Evolutionary conservation across 2,113 vertebrate species (phyloP), one percentile per base, ranked within the genome.

Genomic region (Acanthisitta chloris): DNA sequence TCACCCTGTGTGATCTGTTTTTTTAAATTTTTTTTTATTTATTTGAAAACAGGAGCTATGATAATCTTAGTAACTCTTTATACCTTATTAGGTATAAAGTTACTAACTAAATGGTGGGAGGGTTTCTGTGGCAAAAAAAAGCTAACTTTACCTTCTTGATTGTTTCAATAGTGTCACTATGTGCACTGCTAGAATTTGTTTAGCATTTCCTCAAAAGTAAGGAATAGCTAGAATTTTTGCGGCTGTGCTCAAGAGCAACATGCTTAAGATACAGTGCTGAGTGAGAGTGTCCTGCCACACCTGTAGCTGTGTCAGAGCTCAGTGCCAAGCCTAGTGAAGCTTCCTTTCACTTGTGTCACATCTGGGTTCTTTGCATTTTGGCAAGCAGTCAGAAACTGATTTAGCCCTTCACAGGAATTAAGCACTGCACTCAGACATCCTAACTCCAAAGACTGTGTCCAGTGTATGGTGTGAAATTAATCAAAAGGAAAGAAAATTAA

Each of bases 401-500:
- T 96, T 92, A 96, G 94, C 82, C 69, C 89, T 77, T 95, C 95
- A 88, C 72, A 82, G 88, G 94, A 95, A 92, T 69, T 90, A 82
- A 94, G 59, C 42, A 36, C 81, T 95, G 76, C 62, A 5, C 96
- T 94, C 83, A 92, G 84, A 91, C 74, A 31, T 90, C 2, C 12
- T 96, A 95, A 96, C 92, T 96, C 81, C 36, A 8, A 42, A 92
- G 93, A 88, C 94, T 92, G 81, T 97, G 94, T 96, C 95, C 69
- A 83, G 84, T 59, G 6, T 96, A 76, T 71, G 85, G 95, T 97
- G 94, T 95, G 92, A 98, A 97, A 98, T 98, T 97, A 98, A 97
- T 98, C 93, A 97, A 96, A 97, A 94, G 52, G 91, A 92, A 97
- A 34, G 74, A 95, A 97, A 98, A 97, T 97, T 97, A 97, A 95